These are phyloP conservation scores for Pocillopora meandrina DNA, from an alignment of 92 coral and sea anemone genomes.

Conservation along the genomic window DNA sequence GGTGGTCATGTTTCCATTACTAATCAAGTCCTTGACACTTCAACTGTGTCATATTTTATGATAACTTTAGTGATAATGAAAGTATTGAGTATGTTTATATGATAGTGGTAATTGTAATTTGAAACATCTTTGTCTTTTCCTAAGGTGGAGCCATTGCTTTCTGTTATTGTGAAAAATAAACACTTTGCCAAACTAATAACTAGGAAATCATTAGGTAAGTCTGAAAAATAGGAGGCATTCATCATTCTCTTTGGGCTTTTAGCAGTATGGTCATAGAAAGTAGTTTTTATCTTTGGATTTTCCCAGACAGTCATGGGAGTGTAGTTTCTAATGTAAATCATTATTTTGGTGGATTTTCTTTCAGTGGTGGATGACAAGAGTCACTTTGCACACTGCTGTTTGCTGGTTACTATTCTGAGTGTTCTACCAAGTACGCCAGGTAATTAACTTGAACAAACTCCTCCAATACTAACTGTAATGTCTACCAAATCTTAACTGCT, in stretches of 20 bases:
- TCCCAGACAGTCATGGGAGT: not conserved
- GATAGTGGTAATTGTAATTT: not conserved
- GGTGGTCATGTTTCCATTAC: not conserved
- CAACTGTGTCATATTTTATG: not conserved
- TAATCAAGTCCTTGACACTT: not conserved
- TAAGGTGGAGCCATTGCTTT: slow-evolving; percentile 84
- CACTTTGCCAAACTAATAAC: slow-evolving; percentile 73
- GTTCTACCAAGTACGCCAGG: slow-evolving; percentile 57
- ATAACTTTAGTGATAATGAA: not conserved
- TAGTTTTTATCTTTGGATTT: no score
- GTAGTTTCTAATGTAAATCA: not conserved
- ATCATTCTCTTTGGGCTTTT: not conserved
- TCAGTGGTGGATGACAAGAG: slow-evolving; percentile 38
- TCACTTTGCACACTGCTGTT: slow-evolving; percentile 50
- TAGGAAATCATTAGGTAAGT: slow-evolving; percentile 54
- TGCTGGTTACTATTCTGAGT: slow-evolving; percentile 42
- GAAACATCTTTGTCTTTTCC: not conserved
- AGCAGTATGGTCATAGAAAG: not conserved
- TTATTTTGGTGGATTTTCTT: slow-evolving; percentile 18
- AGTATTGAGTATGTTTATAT: no score
- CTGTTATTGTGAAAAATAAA: slow-evolving; percentile 76
- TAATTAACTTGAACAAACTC: not conserved
- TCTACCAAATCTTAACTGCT: no score
- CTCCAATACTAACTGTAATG: no score
- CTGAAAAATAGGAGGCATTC: no score